phyloP scores from a whole-genome alignment of 64 coral and sea anemone genomes.

The Acropora yongei region DNA sequence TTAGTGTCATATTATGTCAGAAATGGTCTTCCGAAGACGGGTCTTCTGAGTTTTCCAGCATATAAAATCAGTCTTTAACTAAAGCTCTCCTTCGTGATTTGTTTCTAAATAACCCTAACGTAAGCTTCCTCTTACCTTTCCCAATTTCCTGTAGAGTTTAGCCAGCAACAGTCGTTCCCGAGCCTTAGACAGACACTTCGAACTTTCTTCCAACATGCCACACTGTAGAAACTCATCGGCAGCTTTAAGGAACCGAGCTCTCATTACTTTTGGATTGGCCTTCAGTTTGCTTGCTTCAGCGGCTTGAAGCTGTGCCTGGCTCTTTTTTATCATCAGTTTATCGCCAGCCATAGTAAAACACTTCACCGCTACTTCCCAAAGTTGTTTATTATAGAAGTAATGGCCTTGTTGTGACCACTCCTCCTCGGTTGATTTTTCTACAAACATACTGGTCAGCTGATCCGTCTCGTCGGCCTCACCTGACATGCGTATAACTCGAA shows the following conservation, averaged over 20 bases:
- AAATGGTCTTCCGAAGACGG: too few relatives aligned
- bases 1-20: too few relatives aligned
- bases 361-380: conserved; percentile 91
- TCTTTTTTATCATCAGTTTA: conserved; percentile 76
- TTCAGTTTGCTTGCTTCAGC: conserved; percentile 72
- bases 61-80: too few relatives aligned
- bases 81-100: too few relatives aligned
- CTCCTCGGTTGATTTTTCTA: conserved; percentile 68
- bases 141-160: conserved; percentile 58
- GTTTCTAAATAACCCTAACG: too few relatives aligned
- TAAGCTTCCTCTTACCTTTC: conserved; percentile 50
- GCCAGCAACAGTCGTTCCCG: conserved; percentile 74
- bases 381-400: conserved; percentile 78
- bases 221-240: conserved; percentile 81
- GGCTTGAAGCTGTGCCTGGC: conserved; percentile 89
- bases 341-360: conserved; percentile 81
- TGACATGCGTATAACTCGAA: conserved; percentile 69
- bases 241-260: conserved; percentile 77
- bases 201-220: conserved; percentile 76
- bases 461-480: conserved; percentile 43
- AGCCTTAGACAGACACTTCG: conserved; percentile 81
- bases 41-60: too few relatives aligned
- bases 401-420: conserved; percentile 87
- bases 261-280: conserved; percentile 79
- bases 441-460: conserved; percentile 90